Evolutionary conservation across 2,888 invertebrate genomes (phyloP), one percentile per base, ranked within the genome.

Genomic region (Melieria omissa): DNA sequence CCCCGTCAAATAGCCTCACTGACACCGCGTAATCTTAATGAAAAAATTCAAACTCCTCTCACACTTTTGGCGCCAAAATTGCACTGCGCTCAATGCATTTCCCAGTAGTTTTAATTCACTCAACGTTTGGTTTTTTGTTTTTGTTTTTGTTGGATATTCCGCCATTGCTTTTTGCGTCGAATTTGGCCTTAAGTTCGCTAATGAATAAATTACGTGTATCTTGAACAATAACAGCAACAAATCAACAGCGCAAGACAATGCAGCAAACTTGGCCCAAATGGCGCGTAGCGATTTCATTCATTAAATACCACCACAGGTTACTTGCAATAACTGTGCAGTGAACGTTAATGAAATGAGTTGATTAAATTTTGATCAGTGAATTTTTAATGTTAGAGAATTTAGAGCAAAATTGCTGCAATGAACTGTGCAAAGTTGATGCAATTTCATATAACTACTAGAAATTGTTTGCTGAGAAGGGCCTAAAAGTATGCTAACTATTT

Each of bases 151-250:
- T 60, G 47, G 41, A 10, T 60, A 49, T 60, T 49, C 67, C 42
- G 5, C n/a, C 41, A 57, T 16, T 58, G 42, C 47, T 49, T 67
- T 47, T 41, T 67, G n/a, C 44, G 14, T 66, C 1, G 52, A 55
- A 45, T 60, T 49, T 10, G 10, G 42, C 49, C 58, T 64, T 57
- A 44, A 62, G 29, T 61, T 61, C 55, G 29, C 75, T 75, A 75
- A 75, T 75, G 75, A 75, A 75, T 75, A 75, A 75, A 73, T 75
- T 71, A 72, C 71, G 63, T 65, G 71, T 55, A 65, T 67, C 67
- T 71, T 72, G 29, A 16, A 49, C 9, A 41, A 4, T 29, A 62
- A 63, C 12, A 60, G 6, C 45, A 14, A 63, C 5, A 63, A 5
- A n/a, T 3, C 12, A 58, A 58, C 42, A 3, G 42, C 10, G 41